phyloP scores from a whole-genome alignment of 2,797 vertebrate species.

The Clarias laeviceps region DNA sequence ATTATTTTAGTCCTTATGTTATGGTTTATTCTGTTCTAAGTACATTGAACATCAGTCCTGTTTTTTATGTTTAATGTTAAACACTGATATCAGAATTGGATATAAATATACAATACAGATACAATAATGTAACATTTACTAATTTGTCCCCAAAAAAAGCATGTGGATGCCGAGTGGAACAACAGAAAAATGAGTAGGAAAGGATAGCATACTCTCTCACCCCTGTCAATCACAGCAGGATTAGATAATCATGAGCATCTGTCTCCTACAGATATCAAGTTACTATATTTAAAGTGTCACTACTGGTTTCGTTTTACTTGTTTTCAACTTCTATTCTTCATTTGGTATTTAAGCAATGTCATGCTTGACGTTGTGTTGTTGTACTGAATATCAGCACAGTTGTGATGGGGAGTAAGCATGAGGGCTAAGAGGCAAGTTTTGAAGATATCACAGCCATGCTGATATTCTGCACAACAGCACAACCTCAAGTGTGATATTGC shows the following conservation, averaged over 20 bases:
- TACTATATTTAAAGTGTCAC: not conserved
- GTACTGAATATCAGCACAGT: too few species aligned
- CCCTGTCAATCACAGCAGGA: not conserved
- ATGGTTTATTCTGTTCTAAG: not conserved
- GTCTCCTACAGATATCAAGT: not conserved
- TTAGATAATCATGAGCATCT: not conserved
- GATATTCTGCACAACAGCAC: too few species aligned
- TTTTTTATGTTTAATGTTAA: not conserved
- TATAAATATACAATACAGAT: not conserved
- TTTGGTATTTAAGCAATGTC: not conserved
- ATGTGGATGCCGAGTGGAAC: not conserved
- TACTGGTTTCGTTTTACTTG: not conserved
- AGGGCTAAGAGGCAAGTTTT: too few species aligned
- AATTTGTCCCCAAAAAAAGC: not conserved
- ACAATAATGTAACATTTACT: not conserved
- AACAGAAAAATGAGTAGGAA: not conserved
- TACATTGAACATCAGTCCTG: not conserved
- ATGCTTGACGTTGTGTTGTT: too few species aligned
- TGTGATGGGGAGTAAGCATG: too few species aligned
- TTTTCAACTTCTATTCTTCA: not conserved
- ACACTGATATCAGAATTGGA: not conserved
- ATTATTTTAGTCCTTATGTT: not conserved
- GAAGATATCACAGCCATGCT: too few species aligned
- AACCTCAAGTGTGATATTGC: too few species aligned
- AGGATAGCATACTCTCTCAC: not conserved